phyloP scores from a whole-genome alignment of 2,888 invertebrate species.

The Melikaiella ostensackeni region DNA sequence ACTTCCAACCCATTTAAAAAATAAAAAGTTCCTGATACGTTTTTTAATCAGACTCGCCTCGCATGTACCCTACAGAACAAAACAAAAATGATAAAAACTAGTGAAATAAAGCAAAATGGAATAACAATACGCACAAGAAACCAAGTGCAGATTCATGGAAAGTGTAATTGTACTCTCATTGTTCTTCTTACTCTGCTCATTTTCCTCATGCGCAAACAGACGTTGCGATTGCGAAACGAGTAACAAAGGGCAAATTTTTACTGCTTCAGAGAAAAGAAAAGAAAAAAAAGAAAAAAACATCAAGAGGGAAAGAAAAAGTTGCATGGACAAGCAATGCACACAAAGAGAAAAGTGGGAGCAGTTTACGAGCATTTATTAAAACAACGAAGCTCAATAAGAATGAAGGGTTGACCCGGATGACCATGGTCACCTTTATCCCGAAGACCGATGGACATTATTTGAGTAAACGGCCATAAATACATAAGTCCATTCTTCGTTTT shows the following conservation, averaged over 20 bases:
- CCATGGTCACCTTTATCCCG: constrained; percentile 54
- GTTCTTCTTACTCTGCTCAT: constrained; percentile 31
- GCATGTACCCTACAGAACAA: not conserved
- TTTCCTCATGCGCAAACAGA: constrained; percentile 34
- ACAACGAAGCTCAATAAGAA: constrained; percentile 47
- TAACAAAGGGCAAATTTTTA: constrained; percentile 42
- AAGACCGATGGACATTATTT: constrained; percentile 69
- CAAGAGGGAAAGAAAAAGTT: constrained; percentile 30
- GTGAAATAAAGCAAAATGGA: not conserved
- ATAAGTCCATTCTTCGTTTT: too few species aligned
- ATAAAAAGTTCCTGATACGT: not conserved
- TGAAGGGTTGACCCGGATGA: constrained; percentile 47
- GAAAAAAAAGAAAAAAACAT: constrained; percentile 35
- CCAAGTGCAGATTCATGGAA: constrained; percentile 21
- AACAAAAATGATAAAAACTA: not conserved
- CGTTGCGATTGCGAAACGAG: constrained; percentile 3
- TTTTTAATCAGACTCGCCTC: not conserved
- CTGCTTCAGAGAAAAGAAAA: constrained; percentile 40
- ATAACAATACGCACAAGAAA: constrained; percentile 1
- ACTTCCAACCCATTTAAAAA: not conserved
- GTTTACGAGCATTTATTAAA: constrained; percentile 62
- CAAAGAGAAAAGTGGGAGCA: constrained; percentile 45
- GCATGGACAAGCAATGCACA: constrained; percentile 8
- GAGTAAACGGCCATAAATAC: too few species aligned
- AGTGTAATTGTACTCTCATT: constrained; percentile 33